Evolutionary conservation across 2,113 vertebrate genomes (phyloP), one percentile per base, ranked within the genome.

Genomic region (Loxodonta africana): DNA sequence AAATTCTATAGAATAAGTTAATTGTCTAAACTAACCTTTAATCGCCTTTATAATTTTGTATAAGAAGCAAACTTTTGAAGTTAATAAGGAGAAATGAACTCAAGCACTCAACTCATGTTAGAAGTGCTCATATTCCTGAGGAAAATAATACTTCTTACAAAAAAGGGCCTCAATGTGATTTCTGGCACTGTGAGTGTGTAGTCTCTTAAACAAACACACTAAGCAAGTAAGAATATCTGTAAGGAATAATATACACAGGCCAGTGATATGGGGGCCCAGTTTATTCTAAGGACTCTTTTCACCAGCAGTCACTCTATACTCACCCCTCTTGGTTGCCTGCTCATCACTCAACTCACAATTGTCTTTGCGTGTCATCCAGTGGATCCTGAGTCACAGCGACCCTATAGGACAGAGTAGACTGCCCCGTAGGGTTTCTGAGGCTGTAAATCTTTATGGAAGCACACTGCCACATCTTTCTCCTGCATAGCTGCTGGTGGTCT

Each of bases 211-310:
- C 4, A 62, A 83, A 37, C 62, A 83, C 11, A 90, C 2, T 8
- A 44, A 69, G 48, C 11, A 71, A 2, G 28, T 17, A 87, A 57
- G 88, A 60, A 78, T 44, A 23, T 44, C 46, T 57, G 6, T 37
- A 33, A 89, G 2, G 8, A 41, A 18, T 21, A 71, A 51, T 71
- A 63, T 11, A 14, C n/a, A 51, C 23, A 78, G 17, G 18, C 8
- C 30, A 51, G 11, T 2, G 23, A 33, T 7, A 63, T 6, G 21
- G 11, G 17, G 26, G 2, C 26, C 2, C 0, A 14, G 7, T 33
- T 71, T 76, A 30, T 2, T 37, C 48, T 30, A 71, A 60, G 25
- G n/a, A 67, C 1, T 37, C 46, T 74, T 57, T 44, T 65, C 4
- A 44, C 18, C 20, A 17, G 5, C 9, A 44, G 53, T 57, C 15